A percentile compares a stretch with the other conserved stretches of the same genome.
Evolutionary conservation across 2,797 vertebrate species (phyloP).

Genomic region (Neomorphus geoffroyi): DNA sequence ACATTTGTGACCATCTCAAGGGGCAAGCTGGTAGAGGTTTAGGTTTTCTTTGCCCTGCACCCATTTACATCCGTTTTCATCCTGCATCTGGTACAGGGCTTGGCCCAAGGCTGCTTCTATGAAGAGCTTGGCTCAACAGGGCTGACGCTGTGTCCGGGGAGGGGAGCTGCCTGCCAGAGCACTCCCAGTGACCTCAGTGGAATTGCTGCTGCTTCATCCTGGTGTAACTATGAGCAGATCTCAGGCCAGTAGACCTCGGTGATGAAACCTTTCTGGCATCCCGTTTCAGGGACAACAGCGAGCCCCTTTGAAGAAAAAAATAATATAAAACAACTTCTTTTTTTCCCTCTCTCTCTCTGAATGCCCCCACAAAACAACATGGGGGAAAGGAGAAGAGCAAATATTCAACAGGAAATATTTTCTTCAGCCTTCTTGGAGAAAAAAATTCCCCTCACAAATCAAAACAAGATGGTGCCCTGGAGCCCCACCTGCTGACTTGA

Average conservation of each 20-base stretch:
- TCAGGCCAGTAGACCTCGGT: not conserved
- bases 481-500: conserved; percentile 56
- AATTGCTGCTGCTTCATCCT: not conserved
- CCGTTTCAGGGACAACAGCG: not conserved
- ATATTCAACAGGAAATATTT: not conserved
- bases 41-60: not conserved
- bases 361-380: not conserved
- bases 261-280: not conserved
- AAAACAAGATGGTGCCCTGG: conserved; percentile 15
- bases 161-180: not conserved
- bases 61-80: not conserved
- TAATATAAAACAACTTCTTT: not conserved
- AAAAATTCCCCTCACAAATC: not conserved
- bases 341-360: not conserved
- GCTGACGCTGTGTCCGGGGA: fast-evolving
- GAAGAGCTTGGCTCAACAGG: not conserved
- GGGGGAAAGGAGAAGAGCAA: not conserved
- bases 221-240: not conserved
- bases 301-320: not conserved
- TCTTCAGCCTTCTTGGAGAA: not conserved
- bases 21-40: not conserved
- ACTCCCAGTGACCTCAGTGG: not conserved
- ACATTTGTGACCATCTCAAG: not conserved
- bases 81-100: fast-evolving
- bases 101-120: not conserved